phyloP scores from a whole-genome alignment of 2,113 vertebrate genomes.

The Osmerus mordax region DNA sequence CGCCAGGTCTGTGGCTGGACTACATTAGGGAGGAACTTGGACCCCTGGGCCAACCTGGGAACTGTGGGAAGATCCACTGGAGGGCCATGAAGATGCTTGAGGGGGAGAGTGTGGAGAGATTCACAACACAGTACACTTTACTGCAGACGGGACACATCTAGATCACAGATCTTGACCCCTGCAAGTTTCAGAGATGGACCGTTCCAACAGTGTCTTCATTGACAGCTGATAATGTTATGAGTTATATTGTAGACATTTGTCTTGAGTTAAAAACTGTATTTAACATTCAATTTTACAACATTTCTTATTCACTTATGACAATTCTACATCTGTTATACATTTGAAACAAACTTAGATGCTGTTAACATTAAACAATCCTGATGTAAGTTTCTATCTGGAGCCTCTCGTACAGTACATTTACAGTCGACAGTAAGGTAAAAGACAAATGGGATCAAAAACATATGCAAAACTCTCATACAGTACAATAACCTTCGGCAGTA shows the following conservation, averaged over 20 bases:
- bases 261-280: not conserved
- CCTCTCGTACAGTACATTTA: too few relatives aligned
- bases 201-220: not conserved
- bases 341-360: not conserved
- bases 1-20: conserved; percentile 88
- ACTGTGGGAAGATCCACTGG: conserved; percentile 90
- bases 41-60: conserved; percentile 80
- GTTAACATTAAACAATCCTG: not conserved
- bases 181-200: not conserved
- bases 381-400: too few relatives aligned
- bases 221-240: not conserved
- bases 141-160: conserved; percentile 83
- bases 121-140: conserved; percentile 82
- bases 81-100: conserved; percentile 89
- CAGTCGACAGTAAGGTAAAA: too few relatives aligned
- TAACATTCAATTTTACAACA: not conserved
- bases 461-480: too few relatives aligned
- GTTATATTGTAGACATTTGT: too few relatives aligned
- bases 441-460: too few relatives aligned
- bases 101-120: conserved; percentile 81
- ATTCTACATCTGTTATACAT: not conserved
- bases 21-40: conserved; percentile 87
- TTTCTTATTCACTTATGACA: not conserved
- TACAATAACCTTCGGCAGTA: too few relatives aligned
- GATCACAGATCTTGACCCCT: conserved; percentile 12